Base-by-base conservation (phyloP, 2,113 vertebrate species). In the Cynopterus brachyotis region DNA sequence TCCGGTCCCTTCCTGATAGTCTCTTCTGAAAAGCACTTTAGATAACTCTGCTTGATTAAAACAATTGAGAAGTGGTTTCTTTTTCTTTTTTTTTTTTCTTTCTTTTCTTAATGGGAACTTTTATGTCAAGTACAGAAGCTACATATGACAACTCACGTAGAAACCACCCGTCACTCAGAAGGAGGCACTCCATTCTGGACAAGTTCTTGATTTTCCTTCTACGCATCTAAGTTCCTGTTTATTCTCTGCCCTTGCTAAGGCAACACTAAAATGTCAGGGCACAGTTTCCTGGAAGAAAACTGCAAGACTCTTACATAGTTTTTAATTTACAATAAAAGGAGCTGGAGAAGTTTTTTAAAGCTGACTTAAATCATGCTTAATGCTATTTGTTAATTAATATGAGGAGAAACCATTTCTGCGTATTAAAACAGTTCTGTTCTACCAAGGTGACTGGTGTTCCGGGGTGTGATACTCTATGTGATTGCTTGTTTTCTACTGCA, bases 11-110 rank as follows among this genome's bases (percentile, higher is more conserved):
- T 81, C 40, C 73, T 95, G 55, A 86, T 89, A 75, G 72, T 88
- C 55, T 96, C 80, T 95, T 84, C 87, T 85, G 69, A 82, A 97
- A 94, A 89, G 84, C 92, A 95, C 94, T 97, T 92, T 66, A 86
- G 81, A 93, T 76, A 96, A 94, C 90, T 82, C 70, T 37, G 78
- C 88, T 83, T 97, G 81, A 96, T 96, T 95, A 37, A 37, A 66
- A 76, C 70, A 95, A 50, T 26, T 26, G 67, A 96, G 75, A 37
- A 79, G 57, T n/a, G 53, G 66, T 91, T 96, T n/a, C n/a, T n/a
- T n/a, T n/a, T n/a, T n/a, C n/a, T 94, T 62, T 40, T 73, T 28
- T 30, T 9, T 26, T 78, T 40, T 45, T 50, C 85, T 81, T 76
- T 67, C 47, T 50, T 50, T 50, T 50, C 50, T 10, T 19, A 93